Evolutionary conservation across 1,140 invertebrate species (phyloP).

Genomic region (fruit fly (Drosophila melanogaster)): Release_6_plus_ISO1_MT NT_033779.5:8979501-8980000

Average conservation of each 20-base stretch:
- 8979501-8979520: slow-evolving; percentile 59
- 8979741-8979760: too few relatives aligned
- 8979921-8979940: slow-evolving; percentile 52
- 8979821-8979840: not conserved
- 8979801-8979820: not conserved
- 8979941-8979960: slow-evolving; percentile 27
- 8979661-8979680: not conserved
- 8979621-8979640: not conserved
- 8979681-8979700: not conserved
- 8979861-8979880: slow-evolving; percentile 43
- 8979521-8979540: slow-evolving; percentile 72
- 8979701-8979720: too few relatives aligned
- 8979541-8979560: slow-evolving; percentile 49
- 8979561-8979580: slow-evolving; percentile 42
- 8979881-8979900: slow-evolving; percentile 38
- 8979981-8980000: slow-evolving; percentile 20
- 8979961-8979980: slow-evolving; percentile 21
- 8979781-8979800: not conserved
- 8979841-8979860: slow-evolving; percentile 11
- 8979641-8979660: not conserved
- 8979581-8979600: slow-evolving; percentile 9
- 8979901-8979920: slow-evolving; percentile 19
- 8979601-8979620: slow-evolving; percentile 4
- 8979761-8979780: too few relatives aligned
- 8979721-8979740: too few relatives aligned